Evolutionary conservation across 2,113 vertebrate species (phyloP).

Genomic region (Tauraco erythrolophus): DNA sequence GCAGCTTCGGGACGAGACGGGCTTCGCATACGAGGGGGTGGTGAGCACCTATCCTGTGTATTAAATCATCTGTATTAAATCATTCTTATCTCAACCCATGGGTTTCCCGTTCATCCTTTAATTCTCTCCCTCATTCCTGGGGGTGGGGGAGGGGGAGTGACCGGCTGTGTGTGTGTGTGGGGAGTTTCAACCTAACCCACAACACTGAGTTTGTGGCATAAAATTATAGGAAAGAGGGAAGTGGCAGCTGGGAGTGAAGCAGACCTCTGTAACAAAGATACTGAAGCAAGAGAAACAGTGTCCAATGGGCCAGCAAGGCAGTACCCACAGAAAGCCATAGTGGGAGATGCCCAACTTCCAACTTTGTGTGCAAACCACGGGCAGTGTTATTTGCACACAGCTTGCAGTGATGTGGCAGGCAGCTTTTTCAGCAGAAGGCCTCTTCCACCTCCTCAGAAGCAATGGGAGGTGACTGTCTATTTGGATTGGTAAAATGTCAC

Average conservation of each 20-base stretch:
- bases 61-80: too few species aligned
- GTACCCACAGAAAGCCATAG: not conserved
- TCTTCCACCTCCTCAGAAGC: not conserved
- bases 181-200: too few species aligned
- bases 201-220: not conserved
- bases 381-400: not conserved
- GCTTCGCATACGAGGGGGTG: too few species aligned
- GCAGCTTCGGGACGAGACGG: too few species aligned
- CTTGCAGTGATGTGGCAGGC: not conserved
- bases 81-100: too few species aligned
- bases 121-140: too few species aligned
- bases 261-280: not conserved
- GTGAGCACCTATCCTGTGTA: too few species aligned
- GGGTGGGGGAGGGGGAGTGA: too few species aligned
- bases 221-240: not conserved
- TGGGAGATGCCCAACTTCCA: not conserved
- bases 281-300: not conserved
- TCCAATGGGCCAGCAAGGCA: not conserved
- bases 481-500: not conserved
- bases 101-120: too few species aligned
- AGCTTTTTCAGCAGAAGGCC: not conserved
- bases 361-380: too few species aligned
- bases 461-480: not conserved
- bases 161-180: too few species aligned
- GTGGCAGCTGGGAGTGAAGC: not conserved